These are phyloP conservation scores for Myiozetetes cayanensis DNA, from an alignment of 2,113 vertebrate species.

Conservation along the genomic window DNA sequence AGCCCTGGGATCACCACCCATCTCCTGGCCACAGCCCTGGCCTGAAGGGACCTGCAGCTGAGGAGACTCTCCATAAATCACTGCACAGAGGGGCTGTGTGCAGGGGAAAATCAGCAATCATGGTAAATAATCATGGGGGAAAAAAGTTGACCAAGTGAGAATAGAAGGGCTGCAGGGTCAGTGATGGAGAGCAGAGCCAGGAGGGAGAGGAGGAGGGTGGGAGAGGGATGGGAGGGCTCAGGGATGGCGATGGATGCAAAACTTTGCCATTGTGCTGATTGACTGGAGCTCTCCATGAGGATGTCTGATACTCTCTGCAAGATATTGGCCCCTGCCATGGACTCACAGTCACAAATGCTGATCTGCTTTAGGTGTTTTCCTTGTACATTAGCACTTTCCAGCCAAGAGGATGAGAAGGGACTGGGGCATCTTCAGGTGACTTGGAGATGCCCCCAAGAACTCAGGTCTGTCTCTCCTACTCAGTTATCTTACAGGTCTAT, in stretches of 20 bases:
- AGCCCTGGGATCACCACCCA: background rate
- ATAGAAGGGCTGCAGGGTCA: background rate
- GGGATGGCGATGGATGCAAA: background rate
- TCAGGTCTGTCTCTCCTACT: background rate
- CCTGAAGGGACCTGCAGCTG: background rate
- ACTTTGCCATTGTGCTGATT: background rate
- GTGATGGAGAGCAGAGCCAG: accelerated
- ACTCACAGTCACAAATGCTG: background rate
- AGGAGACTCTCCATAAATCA: background rate
- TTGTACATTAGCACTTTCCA: background rate
- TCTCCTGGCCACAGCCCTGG: background rate
- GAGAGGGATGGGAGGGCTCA: background rate
- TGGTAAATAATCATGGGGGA: background rate
- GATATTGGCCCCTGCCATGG: background rate
- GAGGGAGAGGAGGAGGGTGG: background rate
- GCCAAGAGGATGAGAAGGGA: background rate
- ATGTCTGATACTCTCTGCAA: background rate
- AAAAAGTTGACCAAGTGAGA: background rate
- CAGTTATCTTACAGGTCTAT: background rate
- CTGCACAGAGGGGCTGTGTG: background rate
- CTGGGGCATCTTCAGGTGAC: background rate
- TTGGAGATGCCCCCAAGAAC: background rate
- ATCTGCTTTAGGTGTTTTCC: background rate
- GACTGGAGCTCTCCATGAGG: background rate
- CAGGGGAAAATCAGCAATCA: background rate